Conservation (phyloP, 2,888 invertebrate genomes). For the Griposia aprilina region DNA sequence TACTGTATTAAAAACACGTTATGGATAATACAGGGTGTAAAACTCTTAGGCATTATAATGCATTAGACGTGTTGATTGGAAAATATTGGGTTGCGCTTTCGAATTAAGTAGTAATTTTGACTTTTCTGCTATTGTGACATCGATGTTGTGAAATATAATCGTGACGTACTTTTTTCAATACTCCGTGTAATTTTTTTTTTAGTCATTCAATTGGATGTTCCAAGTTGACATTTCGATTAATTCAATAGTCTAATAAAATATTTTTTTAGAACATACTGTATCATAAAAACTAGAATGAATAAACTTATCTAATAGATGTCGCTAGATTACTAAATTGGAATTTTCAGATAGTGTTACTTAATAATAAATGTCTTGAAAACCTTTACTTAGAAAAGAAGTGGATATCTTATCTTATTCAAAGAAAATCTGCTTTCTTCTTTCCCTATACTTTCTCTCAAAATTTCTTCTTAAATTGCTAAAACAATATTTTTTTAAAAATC, state of each 20-base stretch:
- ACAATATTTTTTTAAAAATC: constrained; percentile 59
- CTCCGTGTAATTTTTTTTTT: constrained; percentile 6
- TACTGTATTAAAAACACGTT: constrained; percentile 82
- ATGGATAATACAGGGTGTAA: constrained; percentile 89
- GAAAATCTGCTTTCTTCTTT: constrained; percentile 3
- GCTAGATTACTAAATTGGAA: constrained; percentile 48
- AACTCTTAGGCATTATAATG: constrained; percentile 86
- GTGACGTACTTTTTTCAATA: constrained; percentile 28
- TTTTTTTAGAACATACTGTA: constrained; percentile 35
- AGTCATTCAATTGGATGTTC: constrained; percentile 36
- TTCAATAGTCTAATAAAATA: constrained; percentile 20
- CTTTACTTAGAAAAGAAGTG: constrained; percentile 4
- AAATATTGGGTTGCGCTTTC: constrained; percentile 69
- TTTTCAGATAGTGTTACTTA: constrained; percentile 16
- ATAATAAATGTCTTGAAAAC: constrained; percentile 14
- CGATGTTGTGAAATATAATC: constrained; percentile 69
- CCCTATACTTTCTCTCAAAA: constrained; percentile 13
- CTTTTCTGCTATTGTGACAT: constrained; percentile 70
- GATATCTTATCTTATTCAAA: constrained; percentile 6
- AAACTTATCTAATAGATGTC: constrained; percentile 46
- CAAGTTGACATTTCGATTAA: constrained; percentile 25
- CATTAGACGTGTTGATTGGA: constrained; percentile 69
- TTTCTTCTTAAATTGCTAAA: constrained; percentile 26
- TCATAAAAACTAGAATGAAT: constrained; percentile 33
- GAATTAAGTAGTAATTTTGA: constrained; percentile 67